Conservation (phyloP, 2,113 vertebrate genomes). For the Gopherus evgoodei region DNA sequence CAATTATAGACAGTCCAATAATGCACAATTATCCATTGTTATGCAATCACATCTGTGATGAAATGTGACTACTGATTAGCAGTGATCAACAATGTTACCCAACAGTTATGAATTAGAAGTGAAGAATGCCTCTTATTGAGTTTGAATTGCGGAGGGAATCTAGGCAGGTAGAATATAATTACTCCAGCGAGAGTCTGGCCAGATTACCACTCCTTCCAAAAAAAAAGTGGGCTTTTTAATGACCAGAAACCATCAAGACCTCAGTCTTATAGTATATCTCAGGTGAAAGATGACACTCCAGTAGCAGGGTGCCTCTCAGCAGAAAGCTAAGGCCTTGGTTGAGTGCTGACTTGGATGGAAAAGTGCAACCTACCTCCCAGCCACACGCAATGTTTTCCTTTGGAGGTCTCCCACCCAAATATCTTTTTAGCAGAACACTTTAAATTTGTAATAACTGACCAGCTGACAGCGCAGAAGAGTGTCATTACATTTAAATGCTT, state of each 20-base stretch:
- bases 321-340: background rate
- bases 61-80: background rate
- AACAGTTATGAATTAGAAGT: background rate
- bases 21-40: background rate
- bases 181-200: background rate
- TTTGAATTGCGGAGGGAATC: background rate
- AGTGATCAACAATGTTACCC: background rate
- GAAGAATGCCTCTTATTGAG: background rate
- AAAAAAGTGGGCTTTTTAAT: background rate
- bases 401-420: background rate
- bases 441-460: background rate
- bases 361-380: background rate
- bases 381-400: accelerated
- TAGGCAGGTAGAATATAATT: background rate
- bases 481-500: background rate
- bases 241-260: background rate
- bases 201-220: background rate
- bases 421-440: background rate
- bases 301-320: background rate
- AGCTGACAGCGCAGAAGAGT: background rate
- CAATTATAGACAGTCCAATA: background rate
- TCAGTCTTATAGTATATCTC: background rate
- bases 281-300: background rate
- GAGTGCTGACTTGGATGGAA: background rate
- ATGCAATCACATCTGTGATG: background rate